Evolutionary conservation across 1,140 invertebrate species (phyloP).

Genomic region (Heliconius eleuchia): DNA sequence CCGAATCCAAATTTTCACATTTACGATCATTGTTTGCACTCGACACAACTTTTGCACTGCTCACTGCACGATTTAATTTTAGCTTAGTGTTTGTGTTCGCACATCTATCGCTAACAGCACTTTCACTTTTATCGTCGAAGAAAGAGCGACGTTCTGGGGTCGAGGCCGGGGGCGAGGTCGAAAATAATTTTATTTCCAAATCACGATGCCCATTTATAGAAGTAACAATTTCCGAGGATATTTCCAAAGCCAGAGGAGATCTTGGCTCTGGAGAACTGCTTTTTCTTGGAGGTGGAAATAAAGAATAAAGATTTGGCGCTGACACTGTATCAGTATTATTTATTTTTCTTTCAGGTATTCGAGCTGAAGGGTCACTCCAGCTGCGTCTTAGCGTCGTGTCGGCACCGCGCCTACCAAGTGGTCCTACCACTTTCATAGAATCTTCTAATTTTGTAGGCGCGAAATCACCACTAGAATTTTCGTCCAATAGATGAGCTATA

Average conservation of each 20-base stretch:
- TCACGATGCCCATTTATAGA: constrained; percentile 89
- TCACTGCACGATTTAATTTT: constrained; percentile 73
- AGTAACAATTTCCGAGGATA: constrained; percentile 90
- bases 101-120: constrained; percentile 70
- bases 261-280: constrained; percentile 72
- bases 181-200: constrained; percentile 89
- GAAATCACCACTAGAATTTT: constrained; percentile 75
- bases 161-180: constrained; percentile 79
- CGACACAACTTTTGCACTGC: constrained; percentile 60
- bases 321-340: constrained; percentile 66
- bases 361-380: constrained; percentile 84
- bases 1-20: constrained; percentile 66
- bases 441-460: constrained; percentile 74
- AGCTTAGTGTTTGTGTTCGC: constrained; percentile 56
- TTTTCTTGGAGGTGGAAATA: constrained; percentile 80
- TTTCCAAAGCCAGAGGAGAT: constrained; percentile 81
- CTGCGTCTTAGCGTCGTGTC: constrained; percentile 82
- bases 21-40: constrained; percentile 61
- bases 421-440: constrained; percentile 75
- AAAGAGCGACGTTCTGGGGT: constrained; percentile 71
- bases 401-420: constrained; percentile 61
- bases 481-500: constrained; percentile 68
- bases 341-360: constrained; percentile 65
- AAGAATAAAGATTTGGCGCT: constrained; percentile 75
- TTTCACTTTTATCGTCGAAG: constrained; percentile 76